phyloP scores from a whole-genome alignment of 92 coral and sea anemone species.

The Umimayanthus kanabou region DNA sequence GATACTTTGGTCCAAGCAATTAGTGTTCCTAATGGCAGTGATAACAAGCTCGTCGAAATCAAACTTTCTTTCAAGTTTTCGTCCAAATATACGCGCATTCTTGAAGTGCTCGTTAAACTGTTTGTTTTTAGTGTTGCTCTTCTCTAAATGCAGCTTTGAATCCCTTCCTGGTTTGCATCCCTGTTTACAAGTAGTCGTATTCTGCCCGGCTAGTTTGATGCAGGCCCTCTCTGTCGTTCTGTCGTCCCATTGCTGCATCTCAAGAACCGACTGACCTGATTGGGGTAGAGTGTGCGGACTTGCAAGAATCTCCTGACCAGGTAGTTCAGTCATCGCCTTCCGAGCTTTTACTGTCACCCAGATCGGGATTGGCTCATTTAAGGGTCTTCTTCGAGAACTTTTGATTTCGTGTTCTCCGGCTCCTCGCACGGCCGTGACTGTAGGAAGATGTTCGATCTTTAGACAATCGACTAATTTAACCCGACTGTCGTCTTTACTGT shows the following conservation, averaged over 20 bases:
- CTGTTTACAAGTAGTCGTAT: neutral
- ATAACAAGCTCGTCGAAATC: conserved; percentile 13
- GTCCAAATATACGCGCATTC: neutral
- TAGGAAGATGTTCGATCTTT: neutral
- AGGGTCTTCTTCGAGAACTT: neutral
- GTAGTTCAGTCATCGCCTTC: neutral
- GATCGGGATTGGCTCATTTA: neutral
- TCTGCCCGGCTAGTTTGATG: neutral
- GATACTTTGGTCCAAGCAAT: neutral
- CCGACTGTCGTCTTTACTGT: neutral
- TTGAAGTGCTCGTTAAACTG: neutral
- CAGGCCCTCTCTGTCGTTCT: neutral
- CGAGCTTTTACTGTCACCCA: neutral
- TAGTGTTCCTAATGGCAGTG: neutral
- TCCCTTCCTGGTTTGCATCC: neutral
- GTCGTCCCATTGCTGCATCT: neutral
- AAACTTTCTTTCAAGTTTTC: neutral
- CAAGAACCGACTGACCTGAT: neutral
- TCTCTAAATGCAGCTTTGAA: neutral
- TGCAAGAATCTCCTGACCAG: neutral
- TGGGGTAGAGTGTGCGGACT: neutral
- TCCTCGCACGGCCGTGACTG: neutral
- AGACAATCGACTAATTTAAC: neutral
- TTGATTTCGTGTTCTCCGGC: neutral
- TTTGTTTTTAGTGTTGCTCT: neutral